Evolutionary conservation across 1,140 invertebrate genomes (phyloP).

Genomic region (Drosophila sturtevanti): DNA sequence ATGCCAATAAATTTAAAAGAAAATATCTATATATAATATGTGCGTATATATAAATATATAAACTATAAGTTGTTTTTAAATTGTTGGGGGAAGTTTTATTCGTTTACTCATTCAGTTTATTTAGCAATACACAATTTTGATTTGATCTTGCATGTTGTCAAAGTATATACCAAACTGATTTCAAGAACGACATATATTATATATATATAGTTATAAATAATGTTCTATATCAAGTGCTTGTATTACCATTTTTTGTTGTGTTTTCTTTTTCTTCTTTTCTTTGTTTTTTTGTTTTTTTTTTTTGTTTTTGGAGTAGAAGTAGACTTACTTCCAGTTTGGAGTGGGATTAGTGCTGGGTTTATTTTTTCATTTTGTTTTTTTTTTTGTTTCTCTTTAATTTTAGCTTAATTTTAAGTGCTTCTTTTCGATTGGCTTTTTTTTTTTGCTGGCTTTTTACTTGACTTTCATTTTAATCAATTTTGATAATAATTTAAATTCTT

Average conservation of each 20-base stretch:
- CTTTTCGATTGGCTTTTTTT: constrained; percentile 17
- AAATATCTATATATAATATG: neutral
- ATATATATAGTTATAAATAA: constrained; percentile 49
- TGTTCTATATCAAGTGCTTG: constrained; percentile 62
- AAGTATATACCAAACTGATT: neutral
- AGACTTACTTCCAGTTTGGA: neutral
- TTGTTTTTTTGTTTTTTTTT: too few relatives aligned
- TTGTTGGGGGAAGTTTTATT: constrained; percentile 55
- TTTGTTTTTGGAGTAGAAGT: neutral
- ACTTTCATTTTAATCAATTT: constrained; percentile 28
- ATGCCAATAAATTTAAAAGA: constrained; percentile 11
- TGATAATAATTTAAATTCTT: constrained; percentile 36
- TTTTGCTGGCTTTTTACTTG: constrained; percentile 15
- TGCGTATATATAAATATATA: too few relatives aligned
- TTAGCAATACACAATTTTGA: constrained; percentile 15
- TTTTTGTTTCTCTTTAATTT: constrained; percentile 35
- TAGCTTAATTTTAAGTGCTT: constrained; percentile 56
- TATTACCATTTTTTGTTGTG: constrained; percentile 10
- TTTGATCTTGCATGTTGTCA: constrained; percentile 5
- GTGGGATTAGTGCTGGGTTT: neutral
- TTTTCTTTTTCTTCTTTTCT: neutral
- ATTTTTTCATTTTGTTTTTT: neutral
- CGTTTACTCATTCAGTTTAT: constrained; percentile 67
- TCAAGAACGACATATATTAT: constrained; percentile 13
- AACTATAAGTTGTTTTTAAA: constrained; percentile 40